These are phyloP conservation scores for Micromussa lordhowensis DNA, from an alignment of 92 coral and sea anemone species.

Conservation along the genomic window DNA sequence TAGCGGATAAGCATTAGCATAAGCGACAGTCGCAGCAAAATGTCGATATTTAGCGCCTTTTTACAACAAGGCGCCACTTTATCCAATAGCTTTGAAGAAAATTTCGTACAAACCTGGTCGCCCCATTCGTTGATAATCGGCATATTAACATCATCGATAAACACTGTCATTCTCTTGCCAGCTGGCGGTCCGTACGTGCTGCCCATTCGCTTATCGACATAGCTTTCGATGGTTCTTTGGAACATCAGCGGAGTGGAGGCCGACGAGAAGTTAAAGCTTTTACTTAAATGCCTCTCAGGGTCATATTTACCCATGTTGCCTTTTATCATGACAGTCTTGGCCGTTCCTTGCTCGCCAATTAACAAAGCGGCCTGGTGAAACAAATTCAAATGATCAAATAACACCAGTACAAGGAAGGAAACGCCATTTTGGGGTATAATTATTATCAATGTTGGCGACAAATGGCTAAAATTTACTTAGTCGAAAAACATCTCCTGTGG, in stretches of 20 bases:
- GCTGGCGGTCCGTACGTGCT: constrained; percentile 93
- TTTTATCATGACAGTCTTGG: constrained; percentile 97
- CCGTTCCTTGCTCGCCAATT: constrained; percentile 99
- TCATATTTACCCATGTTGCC: constrained; percentile 92
- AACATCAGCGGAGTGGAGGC: constrained; percentile 95
- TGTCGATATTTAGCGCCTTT: too few relatives aligned
- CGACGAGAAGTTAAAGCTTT: constrained; percentile 95
- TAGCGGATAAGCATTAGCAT: too few relatives aligned
- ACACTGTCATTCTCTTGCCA: constrained; percentile 91
- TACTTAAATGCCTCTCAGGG: constrained; percentile 92
- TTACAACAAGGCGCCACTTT: background rate
- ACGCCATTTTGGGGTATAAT: too few relatives aligned
- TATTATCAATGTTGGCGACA: background rate
- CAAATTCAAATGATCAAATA: background rate
- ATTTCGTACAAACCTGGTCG: constrained; percentile 72
- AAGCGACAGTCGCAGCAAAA: too few relatives aligned
- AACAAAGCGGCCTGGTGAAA: constrained; percentile 84
- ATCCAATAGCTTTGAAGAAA: background rate
- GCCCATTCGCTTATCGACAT: constrained; percentile 90
- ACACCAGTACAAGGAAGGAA: too few relatives aligned
- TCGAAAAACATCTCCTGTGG: too few relatives aligned
- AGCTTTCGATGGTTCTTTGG: constrained; percentile 94
- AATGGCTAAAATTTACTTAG: too few relatives aligned
- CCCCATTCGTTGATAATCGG: constrained; percentile 94
- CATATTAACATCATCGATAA: constrained; percentile 87